A percentile compares a stretch with the other conserved stretches of the same genome.
These are phyloP conservation scores for Catocala fraxini DNA, from an alignment of 2,888 invertebrate species.

Conservation along the genomic window DNA sequence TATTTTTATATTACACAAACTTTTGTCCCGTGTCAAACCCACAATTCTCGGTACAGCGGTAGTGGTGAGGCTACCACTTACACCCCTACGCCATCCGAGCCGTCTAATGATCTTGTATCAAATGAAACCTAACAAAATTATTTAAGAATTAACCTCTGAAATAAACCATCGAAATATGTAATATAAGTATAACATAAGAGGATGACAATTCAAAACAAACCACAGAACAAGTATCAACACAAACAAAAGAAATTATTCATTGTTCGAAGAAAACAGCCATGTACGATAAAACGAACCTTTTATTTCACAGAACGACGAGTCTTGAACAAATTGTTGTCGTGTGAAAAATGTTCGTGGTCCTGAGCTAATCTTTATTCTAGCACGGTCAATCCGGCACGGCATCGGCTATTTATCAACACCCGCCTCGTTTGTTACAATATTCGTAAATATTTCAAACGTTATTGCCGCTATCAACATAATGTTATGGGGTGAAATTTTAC, in stretches of 20 bases:
- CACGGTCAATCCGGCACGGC: constrained; percentile 80
- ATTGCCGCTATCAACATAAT: constrained; percentile 87
- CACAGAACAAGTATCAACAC: background rate
- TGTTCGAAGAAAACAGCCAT: constrained; percentile 8
- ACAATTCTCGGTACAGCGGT: too few species aligned
- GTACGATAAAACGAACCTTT: constrained; percentile 12
- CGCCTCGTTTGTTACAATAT: constrained; percentile 84
- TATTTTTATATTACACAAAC: too few species aligned
- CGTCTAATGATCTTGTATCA: too few species aligned
- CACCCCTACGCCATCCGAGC: too few species aligned
- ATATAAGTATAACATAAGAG: too few species aligned
- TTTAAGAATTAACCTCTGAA: too few species aligned
- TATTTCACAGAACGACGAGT: constrained; percentile 29
- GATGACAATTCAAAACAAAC: background rate
- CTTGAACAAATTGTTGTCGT: constrained; percentile 52
- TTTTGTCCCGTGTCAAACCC: too few species aligned
- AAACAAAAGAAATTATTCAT: constrained; percentile 6
- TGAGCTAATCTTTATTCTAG: constrained; percentile 73
- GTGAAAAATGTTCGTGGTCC: constrained; percentile 58
- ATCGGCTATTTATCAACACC: constrained; percentile 79
- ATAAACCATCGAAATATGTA: too few species aligned
- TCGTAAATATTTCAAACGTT: constrained; percentile 87
- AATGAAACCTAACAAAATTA: too few species aligned
- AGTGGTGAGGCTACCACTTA: too few species aligned
- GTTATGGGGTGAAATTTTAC: constrained; percentile 85